phyloP scores from a whole-genome alignment of 1,140 invertebrate genomes.

The Drosophila jambulina region DNA sequence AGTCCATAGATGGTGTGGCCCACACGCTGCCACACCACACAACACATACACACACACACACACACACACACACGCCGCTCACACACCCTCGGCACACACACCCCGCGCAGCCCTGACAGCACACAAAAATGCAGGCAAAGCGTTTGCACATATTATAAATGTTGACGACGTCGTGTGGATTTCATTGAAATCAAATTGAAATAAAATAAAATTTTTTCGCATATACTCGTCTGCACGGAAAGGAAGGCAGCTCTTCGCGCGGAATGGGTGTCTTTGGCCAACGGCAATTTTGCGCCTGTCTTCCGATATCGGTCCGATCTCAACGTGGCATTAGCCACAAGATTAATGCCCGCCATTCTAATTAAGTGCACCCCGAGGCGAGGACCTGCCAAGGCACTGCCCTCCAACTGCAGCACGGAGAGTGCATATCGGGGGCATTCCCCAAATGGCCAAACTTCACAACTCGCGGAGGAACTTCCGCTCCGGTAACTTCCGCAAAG shows the following conservation, averaged over 20 bases:
- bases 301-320: slow-evolving; percentile 68
- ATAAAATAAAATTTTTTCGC: slow-evolving; percentile 54
- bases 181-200: slow-evolving; percentile 72
- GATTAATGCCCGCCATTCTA: slow-evolving; percentile 71
- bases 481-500: slow-evolving; percentile 42
- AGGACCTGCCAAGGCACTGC: slow-evolving; percentile 6
- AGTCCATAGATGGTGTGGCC: slow-evolving; percentile 79
- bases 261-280: slow-evolving; percentile 36
- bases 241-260: background rate
- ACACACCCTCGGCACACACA: slow-evolving; percentile 29
- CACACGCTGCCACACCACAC: slow-evolving; percentile 37
- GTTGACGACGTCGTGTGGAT: slow-evolving; percentile 56
- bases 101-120: slow-evolving; percentile 1
- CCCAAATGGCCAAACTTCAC: slow-evolving; percentile 35
- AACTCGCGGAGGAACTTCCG: slow-evolving; percentile 45
- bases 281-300: slow-evolving; percentile 77
- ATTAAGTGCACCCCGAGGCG: slow-evolving; percentile 62
- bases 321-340: slow-evolving; percentile 74
- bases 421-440: slow-evolving; percentile 21
- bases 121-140: slow-evolving; percentile 48
- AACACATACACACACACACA: slow-evolving; percentile 5
- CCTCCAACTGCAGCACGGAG: background rate
- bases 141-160: slow-evolving; percentile 56
- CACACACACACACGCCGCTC: background rate
- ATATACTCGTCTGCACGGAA: background rate